Evolutionary conservation across 2,888 invertebrate species (phyloP).

Genomic region (Tetheella fluctuosa): DNA sequence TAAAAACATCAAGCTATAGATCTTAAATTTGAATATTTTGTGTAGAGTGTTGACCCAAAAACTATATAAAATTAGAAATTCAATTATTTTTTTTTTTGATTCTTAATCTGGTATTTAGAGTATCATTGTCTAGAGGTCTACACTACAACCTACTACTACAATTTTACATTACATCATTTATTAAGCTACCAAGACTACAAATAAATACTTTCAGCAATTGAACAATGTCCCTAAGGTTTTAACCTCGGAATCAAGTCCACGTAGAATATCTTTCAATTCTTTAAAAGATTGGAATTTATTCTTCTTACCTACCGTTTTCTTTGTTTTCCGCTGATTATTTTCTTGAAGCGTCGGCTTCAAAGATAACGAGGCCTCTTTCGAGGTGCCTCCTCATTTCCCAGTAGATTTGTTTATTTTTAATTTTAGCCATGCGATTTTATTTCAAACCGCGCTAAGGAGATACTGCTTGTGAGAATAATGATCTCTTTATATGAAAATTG

Average conservation of each 20-base stretch:
- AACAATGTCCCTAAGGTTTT: conserved; percentile 1
- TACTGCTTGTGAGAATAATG: conserved; percentile 20
- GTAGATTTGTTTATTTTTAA: conserved; percentile 65
- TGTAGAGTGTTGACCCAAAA: too few species aligned
- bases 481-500: background rate
- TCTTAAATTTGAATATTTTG: too few species aligned
- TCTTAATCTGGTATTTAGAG: too few species aligned
- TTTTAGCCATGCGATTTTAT: conserved; percentile 50
- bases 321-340: conserved; percentile 67
- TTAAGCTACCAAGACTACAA: background rate
- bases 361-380: conserved; percentile 67
- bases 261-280: conserved; percentile 24
- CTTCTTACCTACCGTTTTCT: conserved; percentile 45
- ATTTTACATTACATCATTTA: background rate
- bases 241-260: conserved; percentile 18
- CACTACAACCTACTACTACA: too few species aligned
- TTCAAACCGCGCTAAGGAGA: conserved; percentile 35
- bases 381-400: conserved; percentile 66
- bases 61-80: too few species aligned
- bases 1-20: too few species aligned
- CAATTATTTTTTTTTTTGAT: too few species aligned
- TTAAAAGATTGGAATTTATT: conserved; percentile 45
- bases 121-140: too few species aligned
- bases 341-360: conserved; percentile 54
- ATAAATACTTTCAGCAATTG: background rate